These are phyloP conservation scores for Globia sparganii DNA, from an alignment of 2,888 invertebrate genomes.

Conservation along the genomic window DNA sequence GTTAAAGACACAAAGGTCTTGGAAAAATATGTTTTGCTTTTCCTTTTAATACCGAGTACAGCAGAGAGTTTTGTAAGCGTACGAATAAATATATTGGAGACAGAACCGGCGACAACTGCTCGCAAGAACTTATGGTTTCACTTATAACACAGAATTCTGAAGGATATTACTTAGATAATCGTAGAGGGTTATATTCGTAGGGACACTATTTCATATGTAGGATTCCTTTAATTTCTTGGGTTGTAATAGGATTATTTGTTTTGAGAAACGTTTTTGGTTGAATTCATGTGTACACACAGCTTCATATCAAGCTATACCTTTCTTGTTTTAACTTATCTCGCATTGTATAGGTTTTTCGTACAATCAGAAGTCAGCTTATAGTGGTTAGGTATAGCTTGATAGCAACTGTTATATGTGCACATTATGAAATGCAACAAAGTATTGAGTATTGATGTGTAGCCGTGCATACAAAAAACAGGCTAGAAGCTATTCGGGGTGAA, in stretches of 20 bases:
- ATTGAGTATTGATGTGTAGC: too few relatives aligned
- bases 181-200: conserved; percentile 29
- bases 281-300: conserved; percentile 7
- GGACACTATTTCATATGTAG: conserved; percentile 32
- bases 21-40: conserved; percentile 57
- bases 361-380: too few relatives aligned
- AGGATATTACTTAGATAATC: conserved; percentile 45
- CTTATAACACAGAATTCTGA: conserved; percentile 47
- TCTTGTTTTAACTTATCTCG: too few relatives aligned
- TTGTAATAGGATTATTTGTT: conserved; percentile 35
- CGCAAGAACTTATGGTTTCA: conserved; percentile 40
- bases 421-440: too few relatives aligned
- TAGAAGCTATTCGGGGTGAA: background rate
- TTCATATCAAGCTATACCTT: too few relatives aligned
- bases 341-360: too few relatives aligned
- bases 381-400: too few relatives aligned
- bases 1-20: conserved; percentile 49
- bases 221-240: conserved; percentile 32
- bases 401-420: too few relatives aligned
- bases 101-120: conserved; percentile 38
- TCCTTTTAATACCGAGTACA: conserved; percentile 53
- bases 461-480: too few relatives aligned
- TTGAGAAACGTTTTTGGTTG: conserved; percentile 10
- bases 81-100: conserved; percentile 48
- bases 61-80: conserved; percentile 49